Evolutionary conservation across 2,888 invertebrate genomes (phyloP).

Genomic region (Terebella lapidaria): DNA sequence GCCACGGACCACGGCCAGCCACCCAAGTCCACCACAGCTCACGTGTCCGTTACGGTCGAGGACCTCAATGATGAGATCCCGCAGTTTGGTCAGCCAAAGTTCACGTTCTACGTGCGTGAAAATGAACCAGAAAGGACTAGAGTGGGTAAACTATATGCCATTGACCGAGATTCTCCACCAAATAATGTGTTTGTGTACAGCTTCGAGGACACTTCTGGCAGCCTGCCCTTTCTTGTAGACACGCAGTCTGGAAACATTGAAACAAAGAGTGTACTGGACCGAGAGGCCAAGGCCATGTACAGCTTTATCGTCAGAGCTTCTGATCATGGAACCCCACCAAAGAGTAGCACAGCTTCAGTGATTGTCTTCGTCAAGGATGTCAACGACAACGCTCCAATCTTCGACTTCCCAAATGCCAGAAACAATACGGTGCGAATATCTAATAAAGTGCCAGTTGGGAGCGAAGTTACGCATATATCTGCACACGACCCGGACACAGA

Average conservation of each 20-base stretch:
- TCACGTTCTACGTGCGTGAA: slow-evolving; percentile 11
- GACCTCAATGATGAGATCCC: slow-evolving; percentile 17
- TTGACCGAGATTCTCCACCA: slow-evolving; percentile 10
- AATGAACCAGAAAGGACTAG: slow-evolving; percentile 11
- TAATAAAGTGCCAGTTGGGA: slow-evolving; percentile 9
- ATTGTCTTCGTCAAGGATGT: slow-evolving; percentile 18
- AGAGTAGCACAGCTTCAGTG: slow-evolving; percentile 13
- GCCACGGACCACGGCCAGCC: slow-evolving; percentile 18
- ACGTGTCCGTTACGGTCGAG: slow-evolving; percentile 9
- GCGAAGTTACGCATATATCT: slow-evolving; percentile 7
- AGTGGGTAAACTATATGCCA: slow-evolving; percentile 11
- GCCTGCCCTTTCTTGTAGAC: slow-evolving; percentile 9
- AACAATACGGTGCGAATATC: slow-evolving; percentile 17
- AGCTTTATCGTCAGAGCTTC: slow-evolving; percentile 15
- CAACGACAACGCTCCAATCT: slow-evolving; percentile 23
- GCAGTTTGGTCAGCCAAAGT: slow-evolving; percentile 4
- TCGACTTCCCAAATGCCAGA: slow-evolving; percentile 13
- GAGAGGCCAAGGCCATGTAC: slow-evolving; percentile 15
- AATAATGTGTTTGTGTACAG: slow-evolving; percentile 7
- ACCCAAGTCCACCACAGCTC: slow-evolving; percentile 5
- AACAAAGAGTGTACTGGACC: slow-evolving; percentile 17
- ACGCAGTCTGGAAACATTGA: slow-evolving; percentile 8
- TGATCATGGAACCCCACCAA: slow-evolving; percentile 8
- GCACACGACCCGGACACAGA: slow-evolving; percentile 16
- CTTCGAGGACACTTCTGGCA: not conserved